phyloP scores from a whole-genome alignment of 1,140 invertebrate species.

The Lordiphosa collinella region DNA sequence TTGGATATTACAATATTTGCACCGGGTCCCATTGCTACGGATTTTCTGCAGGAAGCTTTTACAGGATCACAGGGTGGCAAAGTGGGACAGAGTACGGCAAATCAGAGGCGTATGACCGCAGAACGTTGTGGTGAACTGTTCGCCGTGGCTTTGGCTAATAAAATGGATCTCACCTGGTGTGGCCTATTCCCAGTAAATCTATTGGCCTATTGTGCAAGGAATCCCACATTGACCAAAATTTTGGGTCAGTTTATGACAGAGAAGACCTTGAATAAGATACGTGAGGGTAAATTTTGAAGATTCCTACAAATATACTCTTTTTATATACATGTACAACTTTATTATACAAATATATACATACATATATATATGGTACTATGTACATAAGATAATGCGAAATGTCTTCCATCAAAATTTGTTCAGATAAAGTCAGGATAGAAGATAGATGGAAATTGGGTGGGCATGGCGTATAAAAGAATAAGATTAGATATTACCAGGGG shows the following conservation, averaged over 20 bases:
- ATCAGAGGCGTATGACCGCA: constrained; percentile 83
- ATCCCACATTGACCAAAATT: constrained; percentile 82
- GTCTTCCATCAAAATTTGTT: not conserved
- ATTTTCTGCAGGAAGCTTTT: constrained; percentile 86
- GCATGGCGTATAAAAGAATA: too few species aligned
- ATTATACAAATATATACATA: constrained; percentile 24
- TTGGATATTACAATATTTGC: constrained; percentile 86
- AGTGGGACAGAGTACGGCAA: constrained; percentile 81
- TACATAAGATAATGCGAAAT: constrained; percentile 22
- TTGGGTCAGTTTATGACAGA: constrained; percentile 67
- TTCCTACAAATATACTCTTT: not conserved
- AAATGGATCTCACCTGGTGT: constrained; percentile 89
- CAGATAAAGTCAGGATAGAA: not conserved
- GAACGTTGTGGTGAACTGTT: constrained; percentile 87
- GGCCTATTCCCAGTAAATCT: constrained; percentile 83
- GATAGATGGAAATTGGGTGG: not conserved
- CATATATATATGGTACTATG: constrained; percentile 1
- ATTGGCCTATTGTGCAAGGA: constrained; percentile 84
- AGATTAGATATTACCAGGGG: too few species aligned
- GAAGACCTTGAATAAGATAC: constrained; percentile 74
- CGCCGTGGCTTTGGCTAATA: constrained; percentile 88
- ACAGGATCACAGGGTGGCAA: constrained; percentile 83
- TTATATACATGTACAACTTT: constrained; percentile 30
- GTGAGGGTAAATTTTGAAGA: constrained; percentile 72
- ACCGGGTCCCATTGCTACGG: constrained; percentile 88